Evolutionary conservation across 2,797 vertebrate genomes (phyloP).

Genomic region (Tolypeutes matacus): DNA sequence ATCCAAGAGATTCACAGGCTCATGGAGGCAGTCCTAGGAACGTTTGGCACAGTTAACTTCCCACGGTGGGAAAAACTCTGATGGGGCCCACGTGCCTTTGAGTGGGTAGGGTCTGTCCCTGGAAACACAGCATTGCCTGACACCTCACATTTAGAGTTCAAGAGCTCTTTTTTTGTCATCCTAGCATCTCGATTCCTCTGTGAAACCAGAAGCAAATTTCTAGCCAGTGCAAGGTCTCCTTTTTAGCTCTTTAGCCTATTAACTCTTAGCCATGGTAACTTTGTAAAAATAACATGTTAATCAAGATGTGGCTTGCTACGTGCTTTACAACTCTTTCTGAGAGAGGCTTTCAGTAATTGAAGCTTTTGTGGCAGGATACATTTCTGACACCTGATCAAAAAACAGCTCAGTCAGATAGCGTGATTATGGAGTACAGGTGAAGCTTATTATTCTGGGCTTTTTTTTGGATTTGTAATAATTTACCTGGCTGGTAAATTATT

Average conservation of each 20-base stretch:
- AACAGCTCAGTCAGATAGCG: neutral
- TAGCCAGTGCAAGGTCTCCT: neutral
- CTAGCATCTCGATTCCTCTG: neutral
- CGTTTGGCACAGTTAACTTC: neutral
- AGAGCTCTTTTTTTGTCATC: constrained; percentile 18
- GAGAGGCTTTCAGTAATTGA: constrained; percentile 3
- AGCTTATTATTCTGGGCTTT: neutral
- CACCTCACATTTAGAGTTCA: neutral
- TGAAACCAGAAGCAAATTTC: constrained; percentile 58
- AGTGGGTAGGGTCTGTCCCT: neutral
- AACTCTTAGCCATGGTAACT: neutral
- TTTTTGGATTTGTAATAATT: neutral
- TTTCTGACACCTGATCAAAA: neutral
- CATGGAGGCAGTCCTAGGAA: neutral
- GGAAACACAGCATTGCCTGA: neutral
- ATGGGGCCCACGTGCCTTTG: neutral
- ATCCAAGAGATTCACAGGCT: neutral
- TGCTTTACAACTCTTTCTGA: neutral
- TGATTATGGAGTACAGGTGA: neutral
- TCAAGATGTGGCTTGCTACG: constrained; percentile 29
- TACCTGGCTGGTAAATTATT: neutral
- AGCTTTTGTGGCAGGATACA: constrained; percentile 39
- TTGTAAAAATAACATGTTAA: constrained; percentile 30
- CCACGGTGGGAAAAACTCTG: neutral
- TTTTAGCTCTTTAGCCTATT: constrained; percentile 49